Evolutionary conservation across 2,888 invertebrate genomes (phyloP), one percentile per base, ranked within the genome.

Genomic region (Dolichopus griseipennis): DNA sequence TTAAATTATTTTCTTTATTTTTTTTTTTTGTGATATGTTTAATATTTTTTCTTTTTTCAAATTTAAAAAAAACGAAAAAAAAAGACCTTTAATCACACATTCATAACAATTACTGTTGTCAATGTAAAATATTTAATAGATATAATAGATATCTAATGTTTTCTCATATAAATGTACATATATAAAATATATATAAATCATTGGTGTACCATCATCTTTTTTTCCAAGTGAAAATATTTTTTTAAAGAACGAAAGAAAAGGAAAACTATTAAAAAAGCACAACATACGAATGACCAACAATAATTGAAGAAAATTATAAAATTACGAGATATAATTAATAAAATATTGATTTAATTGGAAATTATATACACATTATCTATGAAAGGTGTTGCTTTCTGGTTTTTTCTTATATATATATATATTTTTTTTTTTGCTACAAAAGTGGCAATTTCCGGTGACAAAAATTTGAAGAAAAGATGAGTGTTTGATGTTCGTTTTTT

Each of bases 221-320:
- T 27, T 5, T 5, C 3, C 27, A 27, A 27, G 27, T 27, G 27
- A 27, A 27, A 27, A 27, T 27, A 4, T 27, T 27, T 27, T 27
- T 27, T 27, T 27, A 27, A 27, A 27, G 27, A 27, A 4, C 5
- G 27, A 27, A 27, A 27, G 27, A 27, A 27, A 27, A 27, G 27
- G 5, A 27, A 27, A 27, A 27, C 27, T 27, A 4, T 27, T 27
- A 4, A 27, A 27, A 27, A 27, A 27, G 5, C 5, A 27, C 5
- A 27, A 27, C 27, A 27, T 27, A 27, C 27, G 52, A 52, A 52
- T 37, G 8, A 37, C 37, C 37, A 37, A 10, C 37, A 52, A n/a
- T 52, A 52, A 52, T 52, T 52, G 52, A 52, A 52, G 52, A 41
- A 41, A 52, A 52, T 52, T 52, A 52, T 52, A 52, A 52, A 52